Percentiles rank a stretch among this genome's conserved stretches.
phyloP scores from a whole-genome alignment of 2,888 invertebrate species.

The Polymixis lichenea region DNA sequence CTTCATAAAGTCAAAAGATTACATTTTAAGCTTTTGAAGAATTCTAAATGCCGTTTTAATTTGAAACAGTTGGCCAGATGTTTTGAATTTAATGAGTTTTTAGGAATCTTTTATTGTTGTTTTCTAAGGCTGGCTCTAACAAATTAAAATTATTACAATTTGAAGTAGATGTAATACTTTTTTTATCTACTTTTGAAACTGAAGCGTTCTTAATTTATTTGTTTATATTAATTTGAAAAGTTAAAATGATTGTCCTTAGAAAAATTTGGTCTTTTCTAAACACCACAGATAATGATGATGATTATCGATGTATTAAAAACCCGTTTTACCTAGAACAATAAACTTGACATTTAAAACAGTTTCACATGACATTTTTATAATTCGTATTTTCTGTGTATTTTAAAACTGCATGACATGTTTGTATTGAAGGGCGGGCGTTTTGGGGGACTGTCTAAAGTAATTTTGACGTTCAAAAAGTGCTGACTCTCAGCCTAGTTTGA shows the following conservation, averaged over 20 bases:
- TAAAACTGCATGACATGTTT: not conserved
- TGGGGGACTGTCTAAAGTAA: no score
- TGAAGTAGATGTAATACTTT: not conserved
- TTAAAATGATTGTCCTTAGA: not conserved
- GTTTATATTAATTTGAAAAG: not conserved
- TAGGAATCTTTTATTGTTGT: constrained; percentile 10
- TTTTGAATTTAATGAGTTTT: constrained; percentile 47
- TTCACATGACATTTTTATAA: not conserved
- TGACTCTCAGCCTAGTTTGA: no score
- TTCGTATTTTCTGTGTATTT: not conserved
- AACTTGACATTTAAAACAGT: not conserved
- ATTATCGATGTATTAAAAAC: not conserved
- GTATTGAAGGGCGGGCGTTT: no score
- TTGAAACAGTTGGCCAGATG: constrained; percentile 58
- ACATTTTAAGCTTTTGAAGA: constrained; percentile 67
- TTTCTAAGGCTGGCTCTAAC: not conserved
- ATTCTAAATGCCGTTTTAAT: constrained; percentile 62
- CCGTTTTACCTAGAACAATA: not conserved
- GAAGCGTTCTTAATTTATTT: not conserved
- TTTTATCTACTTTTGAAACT: not conserved
- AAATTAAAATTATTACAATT: constrained; percentile 14
- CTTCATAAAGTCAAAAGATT: constrained; percentile 75
- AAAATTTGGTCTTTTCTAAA: not conserved
- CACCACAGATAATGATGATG: no score
- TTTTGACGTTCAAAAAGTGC: no score